Percentiles rank a stretch among this genome's conserved stretches.
Conservation (phyloP, 2,113 vertebrate species). For the Balaenoptera acutorostrata region DNA sequence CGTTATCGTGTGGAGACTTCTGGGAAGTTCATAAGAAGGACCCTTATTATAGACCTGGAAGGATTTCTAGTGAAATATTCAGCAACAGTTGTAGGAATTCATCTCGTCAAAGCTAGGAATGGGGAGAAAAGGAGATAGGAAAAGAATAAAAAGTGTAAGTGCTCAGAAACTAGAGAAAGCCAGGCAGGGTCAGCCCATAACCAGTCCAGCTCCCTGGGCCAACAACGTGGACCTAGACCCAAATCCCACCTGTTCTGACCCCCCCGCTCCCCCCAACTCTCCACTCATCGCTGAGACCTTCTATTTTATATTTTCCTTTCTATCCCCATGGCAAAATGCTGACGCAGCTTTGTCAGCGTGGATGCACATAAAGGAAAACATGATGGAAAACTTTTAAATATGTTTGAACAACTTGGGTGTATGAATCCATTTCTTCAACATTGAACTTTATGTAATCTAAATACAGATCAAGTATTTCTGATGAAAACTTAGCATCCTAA, state of each 20-base stretch:
- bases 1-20: no score
- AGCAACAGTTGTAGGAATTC: background rate
- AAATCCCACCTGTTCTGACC: background rate
- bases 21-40: background rate
- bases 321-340: background rate
- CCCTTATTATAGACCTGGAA: background rate
- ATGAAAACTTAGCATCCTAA: background rate
- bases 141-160: background rate
- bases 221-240: background rate
- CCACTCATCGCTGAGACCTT: background rate
- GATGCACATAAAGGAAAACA: background rate
- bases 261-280: no score
- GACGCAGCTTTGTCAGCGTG: background rate
- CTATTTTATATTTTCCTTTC: background rate
- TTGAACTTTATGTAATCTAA: background rate
- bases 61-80: background rate
- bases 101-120: background rate
- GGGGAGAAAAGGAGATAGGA: background rate
- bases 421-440: background rate
- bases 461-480: background rate
- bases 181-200: accelerated
- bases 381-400: background rate
- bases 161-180: background rate
- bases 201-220: background rate
- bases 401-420: background rate